Evolutionary conservation across 2,113 vertebrate genomes (phyloP), one percentile per base, ranked within the genome.

Genomic region (Chionodraco myersi): DNA sequence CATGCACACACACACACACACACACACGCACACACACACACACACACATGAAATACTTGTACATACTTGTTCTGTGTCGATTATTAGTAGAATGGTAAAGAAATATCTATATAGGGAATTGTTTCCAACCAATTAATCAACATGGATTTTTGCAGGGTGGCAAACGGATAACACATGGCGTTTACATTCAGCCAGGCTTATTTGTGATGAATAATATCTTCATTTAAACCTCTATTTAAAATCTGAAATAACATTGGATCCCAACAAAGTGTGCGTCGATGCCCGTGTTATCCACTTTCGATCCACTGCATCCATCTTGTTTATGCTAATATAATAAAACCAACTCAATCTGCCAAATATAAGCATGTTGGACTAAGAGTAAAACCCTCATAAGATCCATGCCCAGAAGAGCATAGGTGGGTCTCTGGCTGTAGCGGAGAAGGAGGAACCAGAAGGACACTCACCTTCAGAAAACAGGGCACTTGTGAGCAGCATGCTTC

Each of bases 401-500:
- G 18, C 62, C 48, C 65, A 72, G 72, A 54, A 6, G n/a, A 81
- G 48, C 45, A 67, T 58, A 72, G 81, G 80, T 54, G 69, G 79
- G 53, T 79, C 21, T 83, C 30, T 65, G 73, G 48, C 60, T 67
- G 57, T 85, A 69, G 80, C 63, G 63, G 59, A 87, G 62, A 77
- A 58, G 71, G 45, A 73, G 26, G 78, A 18, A 16, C 1, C 1
- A 73, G 77, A 78, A 62, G 79, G 63, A 65, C 66, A 78, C 60
- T 18, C 52, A 68, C 66, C 85, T 66, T 51, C 80, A 71, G 44
- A 90, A 87, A 88, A 77, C 72, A 66, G 86, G 89, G 88, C 88
- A 88, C 90, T 86, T 76, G 77, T 64, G 80, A 91, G 94, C 88
- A 95, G 96, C 95, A 96, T 97, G 97, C 96, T 97, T 98, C 95